phyloP scores from a whole-genome alignment of 1,140 invertebrate genomes.

The Mya arenaria region DNA sequence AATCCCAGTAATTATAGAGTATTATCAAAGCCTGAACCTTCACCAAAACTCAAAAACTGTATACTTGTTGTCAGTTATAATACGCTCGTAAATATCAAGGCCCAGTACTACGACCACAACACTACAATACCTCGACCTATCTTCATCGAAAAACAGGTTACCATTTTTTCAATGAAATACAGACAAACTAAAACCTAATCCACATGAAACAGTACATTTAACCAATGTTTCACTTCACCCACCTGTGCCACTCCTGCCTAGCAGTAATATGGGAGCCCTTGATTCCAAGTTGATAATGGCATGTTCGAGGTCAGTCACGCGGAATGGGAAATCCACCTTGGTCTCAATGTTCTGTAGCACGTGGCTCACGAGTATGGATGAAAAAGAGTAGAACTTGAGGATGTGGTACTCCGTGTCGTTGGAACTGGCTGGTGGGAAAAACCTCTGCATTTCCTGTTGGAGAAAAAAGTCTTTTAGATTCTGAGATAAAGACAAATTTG shows the following conservation, averaged over 20 bases:
- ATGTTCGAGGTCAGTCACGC: conserved; percentile 76
- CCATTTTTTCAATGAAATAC: not conserved
- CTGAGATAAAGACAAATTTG: too few species aligned
- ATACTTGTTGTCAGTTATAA: too few species aligned
- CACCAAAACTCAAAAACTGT: too few species aligned
- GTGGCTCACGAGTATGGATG: conserved; percentile 71
- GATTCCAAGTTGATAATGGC: conserved; percentile 75
- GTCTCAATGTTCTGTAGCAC: conserved; percentile 67
- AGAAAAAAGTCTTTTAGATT: too few species aligned
- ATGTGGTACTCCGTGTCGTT: conserved; percentile 78
- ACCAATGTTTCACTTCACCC: not conserved
- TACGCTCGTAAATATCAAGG: too few species aligned
- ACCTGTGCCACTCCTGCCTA: conserved; percentile 71
- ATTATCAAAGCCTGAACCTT: too few species aligned
- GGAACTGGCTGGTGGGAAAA: conserved; percentile 74
- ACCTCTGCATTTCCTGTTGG: conserved; percentile 51
- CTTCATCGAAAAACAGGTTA: too few species aligned
- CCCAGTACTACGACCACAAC: too few species aligned
- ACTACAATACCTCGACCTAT: too few species aligned
- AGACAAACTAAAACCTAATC: not conserved
- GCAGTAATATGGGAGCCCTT: conserved; percentile 69
- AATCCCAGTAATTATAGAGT: too few species aligned
- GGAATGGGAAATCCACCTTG: conserved; percentile 78
- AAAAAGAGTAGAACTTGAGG: conserved; percentile 78
- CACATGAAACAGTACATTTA: not conserved